Evolutionary conservation across 2,113 vertebrate species (phyloP).

Genomic region (Protobothrops mucrosquamatus): DNA sequence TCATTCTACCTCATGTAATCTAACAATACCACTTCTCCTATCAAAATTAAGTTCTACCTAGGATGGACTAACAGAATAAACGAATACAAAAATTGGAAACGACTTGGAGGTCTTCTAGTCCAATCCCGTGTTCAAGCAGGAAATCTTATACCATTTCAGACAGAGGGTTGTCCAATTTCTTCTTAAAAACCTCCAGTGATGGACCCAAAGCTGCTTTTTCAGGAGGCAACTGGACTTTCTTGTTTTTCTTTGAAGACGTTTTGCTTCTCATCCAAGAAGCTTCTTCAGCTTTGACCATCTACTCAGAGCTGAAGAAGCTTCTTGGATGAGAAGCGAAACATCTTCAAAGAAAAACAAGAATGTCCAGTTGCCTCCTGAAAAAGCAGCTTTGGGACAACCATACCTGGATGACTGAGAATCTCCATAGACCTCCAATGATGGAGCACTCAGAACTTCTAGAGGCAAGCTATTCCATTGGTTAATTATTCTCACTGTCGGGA

Average conservation of each 20-base stretch:
- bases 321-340: no score
- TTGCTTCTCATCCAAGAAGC: no score
- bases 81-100: background rate
- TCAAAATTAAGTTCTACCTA: conserved; percentile 36
- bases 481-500: background rate
- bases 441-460: background rate
- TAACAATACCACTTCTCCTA: conserved; percentile 33
- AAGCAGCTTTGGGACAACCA: no score
- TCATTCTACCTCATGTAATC: conserved; percentile 36
- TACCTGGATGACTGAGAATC: no score
- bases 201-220: background rate
- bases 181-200: no score
- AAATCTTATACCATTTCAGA: background rate
- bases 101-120: background rate
- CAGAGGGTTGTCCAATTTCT: no score
- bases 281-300: no score
- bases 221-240: no score
- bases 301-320: no score
- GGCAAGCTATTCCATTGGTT: background rate
- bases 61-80: background rate
- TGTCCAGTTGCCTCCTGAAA: no score
- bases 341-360: no score
- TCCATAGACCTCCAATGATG: background rate
- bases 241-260: no score
- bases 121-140: background rate